Evolutionary conservation across 2,113 vertebrate genomes (phyloP).

Genomic region (Narcine bancroftii): DNA sequence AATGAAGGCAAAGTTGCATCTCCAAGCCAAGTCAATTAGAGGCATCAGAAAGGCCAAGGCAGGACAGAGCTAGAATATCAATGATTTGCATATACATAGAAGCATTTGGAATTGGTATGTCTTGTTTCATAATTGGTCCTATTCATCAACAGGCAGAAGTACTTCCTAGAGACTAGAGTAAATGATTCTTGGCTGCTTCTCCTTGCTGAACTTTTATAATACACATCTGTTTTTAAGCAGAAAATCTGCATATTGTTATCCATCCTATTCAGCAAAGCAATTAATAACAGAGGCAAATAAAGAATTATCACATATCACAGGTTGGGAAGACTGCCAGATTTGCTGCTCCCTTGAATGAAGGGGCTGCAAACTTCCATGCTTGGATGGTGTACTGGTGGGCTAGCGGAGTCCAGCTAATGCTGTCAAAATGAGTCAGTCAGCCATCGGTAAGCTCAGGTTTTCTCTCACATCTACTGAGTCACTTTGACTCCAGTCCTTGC

Average conservation of each 20-base stretch:
- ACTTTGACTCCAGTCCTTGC: background rate
- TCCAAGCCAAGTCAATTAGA: background rate
- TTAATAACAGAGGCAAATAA: background rate
- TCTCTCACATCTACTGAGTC: background rate
- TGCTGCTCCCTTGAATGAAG: background rate
- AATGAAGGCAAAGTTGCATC: background rate
- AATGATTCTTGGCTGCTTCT: background rate
- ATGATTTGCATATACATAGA: background rate
- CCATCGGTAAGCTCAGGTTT: background rate
- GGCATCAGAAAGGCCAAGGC: background rate
- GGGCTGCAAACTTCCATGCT: background rate
- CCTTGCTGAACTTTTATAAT: background rate
- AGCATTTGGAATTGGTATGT: background rate
- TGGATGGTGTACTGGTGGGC: background rate
- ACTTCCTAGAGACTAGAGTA: background rate
- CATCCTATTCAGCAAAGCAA: background rate
- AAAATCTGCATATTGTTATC: background rate
- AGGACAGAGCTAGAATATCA: background rate
- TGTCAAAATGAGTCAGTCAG: background rate
- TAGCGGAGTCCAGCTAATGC: background rate
- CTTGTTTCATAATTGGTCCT: background rate
- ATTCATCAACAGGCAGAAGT: background rate
- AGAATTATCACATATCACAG: background rate
- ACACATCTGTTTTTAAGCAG: background rate
- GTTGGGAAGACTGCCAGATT: background rate